Evolutionary conservation across 2,797 vertebrate genomes (phyloP).

Genomic region (Peromyscus nudipes): DNA sequence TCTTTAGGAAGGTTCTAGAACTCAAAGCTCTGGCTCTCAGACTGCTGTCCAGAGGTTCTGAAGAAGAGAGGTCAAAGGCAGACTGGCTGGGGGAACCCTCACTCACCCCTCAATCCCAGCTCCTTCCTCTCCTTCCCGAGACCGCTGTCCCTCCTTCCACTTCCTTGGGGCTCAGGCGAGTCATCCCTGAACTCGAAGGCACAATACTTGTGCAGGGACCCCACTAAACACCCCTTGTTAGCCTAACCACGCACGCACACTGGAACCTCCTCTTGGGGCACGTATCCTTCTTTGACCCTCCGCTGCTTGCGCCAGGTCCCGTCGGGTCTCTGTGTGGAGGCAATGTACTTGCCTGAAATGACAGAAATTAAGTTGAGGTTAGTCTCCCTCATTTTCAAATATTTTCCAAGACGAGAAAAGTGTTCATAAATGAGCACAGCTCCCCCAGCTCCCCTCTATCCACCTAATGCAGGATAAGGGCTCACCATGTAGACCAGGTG

Average conservation of each 20-base stretch:
- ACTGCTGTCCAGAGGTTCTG: conserved; percentile 5
- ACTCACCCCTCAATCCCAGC: conserved; percentile 20
- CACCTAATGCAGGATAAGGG: not conserved
- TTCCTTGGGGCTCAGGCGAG: not conserved
- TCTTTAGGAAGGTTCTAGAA: not conserved
- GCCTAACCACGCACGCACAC: conserved; percentile 93
- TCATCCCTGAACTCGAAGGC: not conserved
- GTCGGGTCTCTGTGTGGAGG: conserved; percentile 96
- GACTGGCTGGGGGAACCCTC: not conserved
- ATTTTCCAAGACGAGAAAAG: not conserved
- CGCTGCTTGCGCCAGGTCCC: conserved; percentile 97
- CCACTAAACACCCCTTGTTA: conserved; percentile 13
- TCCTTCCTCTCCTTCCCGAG: conserved; percentile 21
- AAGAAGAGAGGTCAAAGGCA: not conserved
- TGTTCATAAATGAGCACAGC: not conserved
- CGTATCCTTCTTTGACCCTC: conserved; percentile 95
- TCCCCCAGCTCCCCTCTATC: not conserved
- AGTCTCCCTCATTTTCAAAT: conserved; percentile 50
- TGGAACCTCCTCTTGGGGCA: conserved; percentile 97
- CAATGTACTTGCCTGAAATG: conserved; percentile 95
- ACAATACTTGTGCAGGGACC: not conserved
- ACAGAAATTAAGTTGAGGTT: conserved; percentile 50
- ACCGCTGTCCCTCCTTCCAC: conserved; percentile 35
- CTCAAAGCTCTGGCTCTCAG: not conserved
- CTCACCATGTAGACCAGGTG: not conserved